phyloP scores from a whole-genome alignment of 2,888 invertebrate genomes.

The Hirtodrosophila alboralis region DNA sequence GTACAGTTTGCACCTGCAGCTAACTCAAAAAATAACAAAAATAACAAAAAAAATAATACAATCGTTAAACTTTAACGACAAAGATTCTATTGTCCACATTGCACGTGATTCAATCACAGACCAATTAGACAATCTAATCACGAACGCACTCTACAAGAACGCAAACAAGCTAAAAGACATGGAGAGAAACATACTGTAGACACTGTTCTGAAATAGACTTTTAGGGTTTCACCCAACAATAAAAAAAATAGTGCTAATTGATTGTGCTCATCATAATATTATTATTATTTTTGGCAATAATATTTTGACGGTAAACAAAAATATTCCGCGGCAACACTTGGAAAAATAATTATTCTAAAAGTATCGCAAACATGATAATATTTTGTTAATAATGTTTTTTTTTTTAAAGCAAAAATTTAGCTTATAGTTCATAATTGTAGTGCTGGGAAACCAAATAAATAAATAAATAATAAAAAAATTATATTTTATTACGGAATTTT shows the following conservation, averaged over 20 bases:
- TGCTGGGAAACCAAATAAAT: too few relatives aligned
- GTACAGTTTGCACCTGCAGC: slow-evolving; percentile 76
- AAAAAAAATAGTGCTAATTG: slow-evolving; percentile 69
- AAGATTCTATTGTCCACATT: slow-evolving; percentile 69
- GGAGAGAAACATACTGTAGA: slow-evolving; percentile 2
- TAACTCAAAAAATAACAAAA: too few relatives aligned
- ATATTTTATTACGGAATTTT: too few relatives aligned
- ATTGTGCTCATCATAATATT: slow-evolving; percentile 56
- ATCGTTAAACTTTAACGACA: slow-evolving; percentile 75
- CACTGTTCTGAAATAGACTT: background rate
- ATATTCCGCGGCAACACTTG: too few relatives aligned
- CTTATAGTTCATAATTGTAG: too few relatives aligned
- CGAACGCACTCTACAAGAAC: slow-evolving; percentile 67
- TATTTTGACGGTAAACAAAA: slow-evolving; percentile 33
- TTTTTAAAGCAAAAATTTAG: too few relatives aligned
- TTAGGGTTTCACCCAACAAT: slow-evolving; percentile 19
- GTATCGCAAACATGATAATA: too few relatives aligned
- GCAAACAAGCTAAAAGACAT: slow-evolving; percentile 41
- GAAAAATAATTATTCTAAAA: too few relatives aligned
- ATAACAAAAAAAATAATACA: too few relatives aligned
- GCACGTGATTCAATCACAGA: slow-evolving; percentile 71
- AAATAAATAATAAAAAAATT: too few relatives aligned
- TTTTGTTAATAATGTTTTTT: too few relatives aligned
- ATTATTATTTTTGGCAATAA: slow-evolving; percentile 58
- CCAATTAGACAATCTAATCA: slow-evolving; percentile 74